Evolutionary conservation across 2,113 vertebrate species (phyloP).

Genomic region (Corythoichthys intestinalis): DNA sequence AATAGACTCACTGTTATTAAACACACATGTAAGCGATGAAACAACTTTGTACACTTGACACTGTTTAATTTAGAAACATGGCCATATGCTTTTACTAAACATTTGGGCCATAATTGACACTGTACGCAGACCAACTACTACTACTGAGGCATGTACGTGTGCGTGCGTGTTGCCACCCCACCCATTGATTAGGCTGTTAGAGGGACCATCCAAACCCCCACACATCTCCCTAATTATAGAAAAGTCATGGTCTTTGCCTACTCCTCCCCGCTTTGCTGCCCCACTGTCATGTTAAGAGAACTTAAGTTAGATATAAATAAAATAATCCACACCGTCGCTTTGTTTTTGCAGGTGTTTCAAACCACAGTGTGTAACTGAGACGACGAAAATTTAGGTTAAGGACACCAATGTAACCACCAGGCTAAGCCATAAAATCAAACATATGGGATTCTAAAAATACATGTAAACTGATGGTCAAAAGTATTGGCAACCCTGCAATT

Average conservation of each 20-base stretch:
- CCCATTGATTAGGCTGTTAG: conserved; percentile 60
- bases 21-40: not conserved
- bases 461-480: no score
- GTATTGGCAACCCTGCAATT: no score
- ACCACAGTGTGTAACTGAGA: conserved; percentile 13
- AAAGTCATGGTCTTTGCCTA: conserved; percentile 59
- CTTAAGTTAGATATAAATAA: conserved; percentile 43
- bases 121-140: conserved; percentile 27
- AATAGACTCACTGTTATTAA: not conserved
- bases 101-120: conserved; percentile 29
- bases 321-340: conserved; percentile 7
- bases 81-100: conserved; percentile 26
- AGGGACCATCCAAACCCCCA: conserved; percentile 52
- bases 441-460: not conserved
- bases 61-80: conserved; percentile 24
- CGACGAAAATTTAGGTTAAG: conserved; percentile 46
- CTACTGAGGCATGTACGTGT: conserved; percentile 15
- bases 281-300: conserved; percentile 19
- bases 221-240: conserved; percentile 61
- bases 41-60: conserved; percentile 39
- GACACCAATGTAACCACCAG: conserved; percentile 6
- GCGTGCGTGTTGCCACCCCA: conserved; percentile 45
- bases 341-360: conserved; percentile 60
- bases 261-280: conserved; percentile 35
- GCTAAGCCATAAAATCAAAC: not conserved